A percentile compares a stretch with the other conserved stretches of the same genome.
Evolutionary conservation across 1,140 invertebrate genomes (phyloP).

Genomic region (Zaprionus taronus): DNA sequence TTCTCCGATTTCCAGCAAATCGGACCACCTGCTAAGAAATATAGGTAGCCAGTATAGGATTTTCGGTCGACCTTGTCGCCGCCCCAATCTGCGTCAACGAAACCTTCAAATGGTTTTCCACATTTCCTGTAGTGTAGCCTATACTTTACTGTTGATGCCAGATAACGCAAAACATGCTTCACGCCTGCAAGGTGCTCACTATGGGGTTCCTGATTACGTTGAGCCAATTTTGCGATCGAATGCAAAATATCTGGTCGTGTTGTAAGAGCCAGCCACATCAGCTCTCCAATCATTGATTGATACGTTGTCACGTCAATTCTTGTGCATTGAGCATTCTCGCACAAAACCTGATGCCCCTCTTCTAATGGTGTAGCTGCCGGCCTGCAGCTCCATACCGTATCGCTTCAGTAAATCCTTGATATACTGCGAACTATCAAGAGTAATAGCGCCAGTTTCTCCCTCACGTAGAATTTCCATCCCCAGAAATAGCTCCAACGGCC

Average conservation of each 20-base stretch:
- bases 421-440: too few relatives aligned
- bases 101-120: background rate
- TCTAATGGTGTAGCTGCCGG: background rate
- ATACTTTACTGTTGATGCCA: background rate
- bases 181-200: slow-evolving; percentile 1
- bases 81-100: slow-evolving; percentile 16
- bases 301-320: background rate
- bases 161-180: slow-evolving; percentile 14
- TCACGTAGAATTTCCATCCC: too few relatives aligned
- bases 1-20: slow-evolving; percentile 19
- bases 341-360: background rate
- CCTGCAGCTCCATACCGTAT: background rate
- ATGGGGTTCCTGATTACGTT: slow-evolving; percentile 3
- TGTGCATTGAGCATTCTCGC: background rate
- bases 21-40: background rate
- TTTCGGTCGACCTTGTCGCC: slow-evolving; percentile 2
- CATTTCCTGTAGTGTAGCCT: slow-evolving; percentile 11
- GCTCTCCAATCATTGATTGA: background rate
- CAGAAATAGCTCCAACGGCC: too few relatives aligned
- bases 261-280: background rate
- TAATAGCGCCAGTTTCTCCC: too few relatives aligned
- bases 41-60: slow-evolving; percentile 13
- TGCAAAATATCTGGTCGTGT: too few relatives aligned
- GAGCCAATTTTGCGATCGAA: background rate
- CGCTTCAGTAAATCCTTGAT: too few relatives aligned